Evolutionary conservation across 2,888 invertebrate genomes (phyloP), one percentile per base, ranked within the genome.

Genomic region (Apotomis capreana): DNA sequence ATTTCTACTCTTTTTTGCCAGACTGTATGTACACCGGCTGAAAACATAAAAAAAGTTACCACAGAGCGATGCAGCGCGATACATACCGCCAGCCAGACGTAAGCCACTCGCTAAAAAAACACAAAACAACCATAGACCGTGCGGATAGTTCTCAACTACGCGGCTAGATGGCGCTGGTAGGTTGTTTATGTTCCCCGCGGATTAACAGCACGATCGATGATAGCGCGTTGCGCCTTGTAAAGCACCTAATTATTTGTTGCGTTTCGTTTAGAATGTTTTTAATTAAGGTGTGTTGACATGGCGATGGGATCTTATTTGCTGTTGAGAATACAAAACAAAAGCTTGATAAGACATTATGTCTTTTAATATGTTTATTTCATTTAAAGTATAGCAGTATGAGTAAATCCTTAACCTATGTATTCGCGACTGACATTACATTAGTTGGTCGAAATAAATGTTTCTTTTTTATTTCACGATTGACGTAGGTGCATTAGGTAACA

Each of bases 131-230:
- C 46, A 61, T 8, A 55, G 51, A 8, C 54, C 4, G 44, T 44
- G 8, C 44, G 44, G 8, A 44, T 71, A 59, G 40, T 71, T 71
- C 68, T 55, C 13, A 37, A 36, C 57, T 36, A 26, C 62, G 13
- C 15, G 52, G 52, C 68, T 68, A 72, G 72, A 72, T 72, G 72
- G 72, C 68, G 68, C 57, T 51, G 55, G 58, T 40, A 68, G 72
- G 49, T 71, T 62, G 67, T 62, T 67, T 72, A 72, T 68, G 44
- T 57, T 46, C 44, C 36, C 54, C 40, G 44, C 57, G 44, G 67
- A 72, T 55, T 58, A 44, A 49, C 57, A 6, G 40, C 67, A 51
- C 55, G 67, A 61, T 61, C 46, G 55, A 61, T 57, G 67, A 67
- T 67, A 67, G 54, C 36, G 67, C 57, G 54, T 55, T 54, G 55